phyloP scores from a whole-genome alignment of 2,797 vertebrate genomes.

The Artibeus lituratus region DNA sequence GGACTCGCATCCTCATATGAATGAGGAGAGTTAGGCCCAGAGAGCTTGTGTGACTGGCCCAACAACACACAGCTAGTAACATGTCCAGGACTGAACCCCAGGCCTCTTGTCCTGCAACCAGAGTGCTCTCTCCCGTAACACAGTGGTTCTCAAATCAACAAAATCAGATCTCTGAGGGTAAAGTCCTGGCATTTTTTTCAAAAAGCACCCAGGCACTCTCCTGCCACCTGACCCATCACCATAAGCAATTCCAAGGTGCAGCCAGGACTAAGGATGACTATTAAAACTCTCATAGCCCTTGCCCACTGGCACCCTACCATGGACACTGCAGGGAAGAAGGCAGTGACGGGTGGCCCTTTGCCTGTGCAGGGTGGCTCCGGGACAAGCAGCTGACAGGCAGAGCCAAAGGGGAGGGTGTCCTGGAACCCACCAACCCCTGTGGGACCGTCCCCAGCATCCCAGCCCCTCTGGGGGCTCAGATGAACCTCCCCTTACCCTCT shows the following conservation, averaged over 20 bases:
- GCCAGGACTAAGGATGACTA: background rate
- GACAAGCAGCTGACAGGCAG: background rate
- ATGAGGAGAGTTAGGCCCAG: background rate
- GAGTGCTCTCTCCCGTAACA: background rate
- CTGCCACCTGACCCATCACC: rapidly evolving
- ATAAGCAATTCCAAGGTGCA: background rate
- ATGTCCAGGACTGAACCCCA: background rate
- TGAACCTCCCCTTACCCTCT: conserved; percentile 83
- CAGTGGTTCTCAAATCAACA: background rate
- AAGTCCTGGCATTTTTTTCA: background rate
- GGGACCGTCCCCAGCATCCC: background rate
- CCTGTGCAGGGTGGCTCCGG: rapidly evolving
- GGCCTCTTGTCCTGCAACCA: background rate
- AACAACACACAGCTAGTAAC: background rate
- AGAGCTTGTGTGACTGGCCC: background rate
- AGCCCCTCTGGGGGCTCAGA: background rate
- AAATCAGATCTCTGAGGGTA: background rate
- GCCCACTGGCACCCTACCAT: background rate
- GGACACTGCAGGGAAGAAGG: background rate
- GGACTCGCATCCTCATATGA: background rate
- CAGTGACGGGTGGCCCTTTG: background rate
- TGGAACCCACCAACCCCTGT: rapidly evolving
- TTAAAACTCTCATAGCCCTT: background rate
- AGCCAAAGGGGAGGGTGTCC: background rate
- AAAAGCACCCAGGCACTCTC: background rate